These are phyloP conservation scores for Phyllopteryx taeniolatus DNA, from an alignment of 2,113 vertebrate species.

Conservation along the genomic window DNA sequence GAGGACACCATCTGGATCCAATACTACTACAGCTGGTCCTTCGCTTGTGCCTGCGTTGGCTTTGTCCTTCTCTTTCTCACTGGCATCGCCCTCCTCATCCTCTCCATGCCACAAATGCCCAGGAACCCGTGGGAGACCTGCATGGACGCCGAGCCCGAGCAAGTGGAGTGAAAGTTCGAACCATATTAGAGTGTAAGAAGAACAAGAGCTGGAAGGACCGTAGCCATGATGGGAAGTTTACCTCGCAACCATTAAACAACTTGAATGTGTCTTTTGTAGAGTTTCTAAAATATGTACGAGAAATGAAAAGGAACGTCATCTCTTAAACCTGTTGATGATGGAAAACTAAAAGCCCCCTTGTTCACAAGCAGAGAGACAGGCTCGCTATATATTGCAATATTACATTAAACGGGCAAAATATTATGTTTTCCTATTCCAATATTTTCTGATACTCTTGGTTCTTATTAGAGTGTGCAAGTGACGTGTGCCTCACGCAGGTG, in stretches of 20 bases:
- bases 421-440: neutral
- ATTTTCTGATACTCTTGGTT: neutral
- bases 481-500: neutral
- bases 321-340: neutral
- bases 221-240: slow-evolving; percentile 8
- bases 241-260: slow-evolving; percentile 12
- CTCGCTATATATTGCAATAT: neutral
- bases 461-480: neutral
- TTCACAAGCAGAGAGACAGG: neutral
- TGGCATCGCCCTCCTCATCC: slow-evolving; percentile 83
- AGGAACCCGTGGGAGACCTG: slow-evolving; percentile 96
- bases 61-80: slow-evolving; percentile 88
- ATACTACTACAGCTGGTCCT: slow-evolving; percentile 90
- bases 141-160: slow-evolving; percentile 91
- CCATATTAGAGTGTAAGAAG: slow-evolving; percentile 18
- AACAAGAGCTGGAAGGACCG: slow-evolving; percentile 15
- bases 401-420: neutral
- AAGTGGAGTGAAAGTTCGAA: slow-evolving; percentile 59
- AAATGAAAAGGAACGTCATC: neutral
- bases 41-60: slow-evolving; percentile 84
- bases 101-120: slow-evolving; percentile 94
- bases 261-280: slow-evolving; percentile 16
- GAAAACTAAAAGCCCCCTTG: neutral
- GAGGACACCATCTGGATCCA: slow-evolving; percentile 88
- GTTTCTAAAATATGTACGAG: neutral